Evolutionary conservation across 92 coral and sea anemone species (phyloP), one percentile per base, ranked within the genome.

Genomic region (Porites divaricata): DNA sequence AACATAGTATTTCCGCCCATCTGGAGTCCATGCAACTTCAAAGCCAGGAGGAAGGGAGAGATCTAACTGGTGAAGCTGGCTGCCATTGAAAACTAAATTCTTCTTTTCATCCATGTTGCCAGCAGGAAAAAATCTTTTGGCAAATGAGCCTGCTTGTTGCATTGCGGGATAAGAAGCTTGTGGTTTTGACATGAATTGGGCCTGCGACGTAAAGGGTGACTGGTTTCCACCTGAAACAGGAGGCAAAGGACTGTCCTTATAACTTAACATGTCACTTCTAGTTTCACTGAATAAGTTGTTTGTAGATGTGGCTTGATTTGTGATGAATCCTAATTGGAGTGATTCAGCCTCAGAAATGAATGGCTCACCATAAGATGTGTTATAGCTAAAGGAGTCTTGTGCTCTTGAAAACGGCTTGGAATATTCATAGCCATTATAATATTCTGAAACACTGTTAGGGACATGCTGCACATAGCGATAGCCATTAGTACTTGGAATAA

Each of bases 31-130:
- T 13, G 96, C 98, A 67, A 91, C 92, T 78, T 90, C 90, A 95
- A 97, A 96, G 19, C 95, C 93, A 76, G 99, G 99, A n/a, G 99
- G 99, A 50, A 96, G 90, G 24, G 96, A 88, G 1, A 81, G 87
- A 68, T 96, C 99, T 63, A 96, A 77, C 21, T 83, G 89, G 23
- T 86, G 85, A 58, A 93, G 78, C 54, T 88, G 74, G 48, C 72
- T 75, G 21, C 86, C 83, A 64, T 87, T 87, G 24, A 89, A 89
- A 73, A 73, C 72, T 82, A 72, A 62, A 63, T 82, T 82, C 63
- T 61, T 73, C 65, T 82, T 82, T 24, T 72, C 85, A 56, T 13
- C 61, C 76, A 80, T 80, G 53, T 80, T 69, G 1, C 76, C 72
- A 62, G 71, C 21, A 19, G 79, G 53, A 24, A 73, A 63, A 50